These are phyloP conservation scores for Oncopeltus fasciatus DNA, from an alignment of 1,140 invertebrate species.

Conservation along the genomic window DNA sequence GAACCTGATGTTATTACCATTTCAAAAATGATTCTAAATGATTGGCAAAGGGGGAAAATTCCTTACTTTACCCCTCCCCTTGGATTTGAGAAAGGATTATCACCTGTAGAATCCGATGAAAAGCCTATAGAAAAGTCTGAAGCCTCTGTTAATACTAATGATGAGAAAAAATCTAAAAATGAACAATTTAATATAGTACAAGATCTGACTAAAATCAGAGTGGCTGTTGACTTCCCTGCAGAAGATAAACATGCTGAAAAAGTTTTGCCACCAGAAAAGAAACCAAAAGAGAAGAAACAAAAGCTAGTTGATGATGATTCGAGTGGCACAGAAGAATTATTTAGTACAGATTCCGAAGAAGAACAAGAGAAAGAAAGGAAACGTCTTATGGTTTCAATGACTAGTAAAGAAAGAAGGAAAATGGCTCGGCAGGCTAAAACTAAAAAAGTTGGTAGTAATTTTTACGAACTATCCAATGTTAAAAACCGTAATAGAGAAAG, in stretches of 20 bases:
- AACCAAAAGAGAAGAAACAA: conserved; percentile 24
- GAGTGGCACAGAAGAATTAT: conserved; percentile 29
- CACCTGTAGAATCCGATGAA: conserved; percentile 14
- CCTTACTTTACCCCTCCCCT: conserved; percentile 85
- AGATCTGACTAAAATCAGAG: conserved; percentile 67
- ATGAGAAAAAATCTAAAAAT: conserved; percentile 5
- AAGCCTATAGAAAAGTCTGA: no score
- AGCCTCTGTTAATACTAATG: neutral
- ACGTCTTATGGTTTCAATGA: conserved; percentile 31
- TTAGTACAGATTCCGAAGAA: conserved; percentile 18
- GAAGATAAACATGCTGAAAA: conserved; percentile 40
- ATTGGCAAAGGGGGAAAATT: conserved; percentile 94
- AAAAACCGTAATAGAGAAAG: conserved; percentile 53
- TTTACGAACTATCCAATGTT: conserved; percentile 84
- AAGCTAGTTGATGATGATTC: conserved; percentile 25
- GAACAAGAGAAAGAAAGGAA: conserved; percentile 31
- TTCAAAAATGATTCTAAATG: conserved; percentile 92
- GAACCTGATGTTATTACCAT: conserved; percentile 82
- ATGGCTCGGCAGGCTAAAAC: conserved; percentile 55
- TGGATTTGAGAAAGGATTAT: conserved; percentile 47
- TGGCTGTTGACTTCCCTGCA: conserved; percentile 51
- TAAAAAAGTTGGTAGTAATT: conserved; percentile 83
- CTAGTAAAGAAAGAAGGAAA: conserved; percentile 61
- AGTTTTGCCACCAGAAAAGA: conserved; percentile 25
- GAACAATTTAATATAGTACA: conserved; percentile 43